These are phyloP conservation scores for Eulithis prunata DNA, from an alignment of 2,888 invertebrate genomes.

Conservation along the genomic window DNA sequence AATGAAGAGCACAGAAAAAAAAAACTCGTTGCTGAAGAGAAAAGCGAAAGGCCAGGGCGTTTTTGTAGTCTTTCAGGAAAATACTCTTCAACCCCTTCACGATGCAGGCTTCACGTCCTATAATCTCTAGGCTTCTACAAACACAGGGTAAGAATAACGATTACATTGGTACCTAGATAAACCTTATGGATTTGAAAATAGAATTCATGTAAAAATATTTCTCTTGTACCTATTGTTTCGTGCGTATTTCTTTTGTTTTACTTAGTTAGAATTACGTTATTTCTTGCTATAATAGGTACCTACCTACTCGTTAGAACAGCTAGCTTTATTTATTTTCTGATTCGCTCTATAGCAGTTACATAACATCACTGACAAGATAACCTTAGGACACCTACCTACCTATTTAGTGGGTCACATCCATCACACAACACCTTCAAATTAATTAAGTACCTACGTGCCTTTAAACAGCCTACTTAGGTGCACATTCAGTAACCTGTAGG, in stretches of 20 bases:
- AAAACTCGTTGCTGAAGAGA: too few species aligned
- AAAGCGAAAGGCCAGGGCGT: too few species aligned
- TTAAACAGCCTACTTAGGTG: too few species aligned
- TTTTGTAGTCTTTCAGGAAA: conserved; percentile 3
- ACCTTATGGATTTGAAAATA: conserved; percentile 8
- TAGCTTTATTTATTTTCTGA: conserved; percentile 1
- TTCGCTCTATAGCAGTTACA: conserved; percentile 52
- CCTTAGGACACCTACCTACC: conserved; percentile 43
- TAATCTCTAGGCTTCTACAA: conserved; percentile 68
- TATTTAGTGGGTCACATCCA: background rate
- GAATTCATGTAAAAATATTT: conserved; percentile 31
- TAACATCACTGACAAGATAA: conserved; percentile 59
- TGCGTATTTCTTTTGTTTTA: conserved; percentile 12
- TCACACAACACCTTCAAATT: too few species aligned
- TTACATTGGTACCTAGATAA: background rate
- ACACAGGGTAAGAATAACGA: conserved; percentile 60
- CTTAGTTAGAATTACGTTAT: background rate
- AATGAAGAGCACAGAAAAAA: too few species aligned
- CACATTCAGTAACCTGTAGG: too few species aligned
- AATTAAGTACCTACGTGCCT: too few species aligned
- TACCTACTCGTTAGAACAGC: too few species aligned
- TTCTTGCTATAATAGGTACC: too few species aligned
- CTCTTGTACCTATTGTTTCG: background rate
- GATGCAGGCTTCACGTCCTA: conserved; percentile 66
- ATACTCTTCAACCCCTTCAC: background rate